Evolutionary conservation across 2,797 vertebrate genomes (phyloP), one percentile per base, ranked within the genome.

Genomic region (Chelmon rostratus): DNA sequence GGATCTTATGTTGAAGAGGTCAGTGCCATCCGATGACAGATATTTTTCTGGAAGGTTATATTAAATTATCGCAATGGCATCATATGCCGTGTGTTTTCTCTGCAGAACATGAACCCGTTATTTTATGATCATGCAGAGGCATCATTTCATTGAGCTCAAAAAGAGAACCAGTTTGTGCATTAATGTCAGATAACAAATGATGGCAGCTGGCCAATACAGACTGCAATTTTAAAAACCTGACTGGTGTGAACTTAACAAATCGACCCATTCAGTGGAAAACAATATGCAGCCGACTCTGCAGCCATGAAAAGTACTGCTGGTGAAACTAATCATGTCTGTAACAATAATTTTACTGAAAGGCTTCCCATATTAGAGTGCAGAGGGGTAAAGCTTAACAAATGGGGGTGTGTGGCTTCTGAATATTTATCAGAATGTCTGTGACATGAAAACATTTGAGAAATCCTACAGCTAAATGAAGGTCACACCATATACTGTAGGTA

Each of bases 201-300:
- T 52, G 61, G 71, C 33, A 23, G 15, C 8, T 0, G 7, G 13
- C 67, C 70, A 61, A 46, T 1, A 65, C 54, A 40, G 35, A 49
- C 21, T 40, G 38, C 11, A 16, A n/a, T n/a, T 72, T 67, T 33
- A 53, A 76, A 53, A 85, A 57, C 28, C 0, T 35, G 73, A 78
- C 49, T 4, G 13, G n/a, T n/a, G 38, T 37, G 31, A 70, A 59
- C 2, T 65, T 42, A 76, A 44, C 33, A 74, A 72, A 65, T 61
- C 6, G 3, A 69, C 57, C 33, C 52, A 77, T 69, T 73, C 49
- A 18, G 33, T 58, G 23, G 18, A 46, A 58, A 79, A 78, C 6
- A 31, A 73, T 63, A 79, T 67, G 86, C 73, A 80, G 79, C 61
- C 56, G 81, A 76, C 31, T 61, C 64, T 49, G 8, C 18, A 1